Evolutionary conservation across 2,113 vertebrate species (phyloP).

Genomic region (Anhinga rufa): DNA sequence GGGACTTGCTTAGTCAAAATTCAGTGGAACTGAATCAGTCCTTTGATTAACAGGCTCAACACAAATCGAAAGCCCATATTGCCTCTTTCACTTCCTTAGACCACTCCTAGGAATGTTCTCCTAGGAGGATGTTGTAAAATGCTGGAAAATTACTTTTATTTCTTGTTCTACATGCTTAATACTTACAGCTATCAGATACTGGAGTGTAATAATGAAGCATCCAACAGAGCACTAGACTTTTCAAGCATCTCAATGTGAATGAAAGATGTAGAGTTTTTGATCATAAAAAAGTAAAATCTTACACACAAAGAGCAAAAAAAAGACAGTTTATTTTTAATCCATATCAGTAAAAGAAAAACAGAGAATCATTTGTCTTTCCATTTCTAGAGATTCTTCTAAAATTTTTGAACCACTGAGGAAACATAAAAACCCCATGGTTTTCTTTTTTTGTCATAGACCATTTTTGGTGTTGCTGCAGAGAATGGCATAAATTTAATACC

Average conservation of each 20-base stretch:
- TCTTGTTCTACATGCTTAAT: not conserved
- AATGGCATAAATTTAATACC: not conserved
- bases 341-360: not conserved
- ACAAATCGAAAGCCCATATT: not conserved
- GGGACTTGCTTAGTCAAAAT: not conserved
- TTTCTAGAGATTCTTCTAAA: not conserved
- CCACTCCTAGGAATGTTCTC: not conserved
- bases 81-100: not conserved
- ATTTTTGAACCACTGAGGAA: not conserved
- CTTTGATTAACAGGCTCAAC: not conserved
- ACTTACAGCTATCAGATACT: not conserved
- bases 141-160: not conserved
- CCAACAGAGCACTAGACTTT: not conserved
- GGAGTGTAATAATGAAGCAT: not conserved
- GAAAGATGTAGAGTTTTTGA: not conserved
- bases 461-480: not conserved
- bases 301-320: not conserved
- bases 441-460: not conserved
- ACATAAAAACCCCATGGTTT: not conserved
- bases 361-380: not conserved
- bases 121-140: not conserved
- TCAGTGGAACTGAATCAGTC: not conserved
- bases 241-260: not conserved
- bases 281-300: not conserved
- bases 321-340: conserved; percentile 15